These are phyloP conservation scores for Somateria mollissima DNA, from an alignment of 2,797 vertebrate genomes.

Conservation along the genomic window DNA sequence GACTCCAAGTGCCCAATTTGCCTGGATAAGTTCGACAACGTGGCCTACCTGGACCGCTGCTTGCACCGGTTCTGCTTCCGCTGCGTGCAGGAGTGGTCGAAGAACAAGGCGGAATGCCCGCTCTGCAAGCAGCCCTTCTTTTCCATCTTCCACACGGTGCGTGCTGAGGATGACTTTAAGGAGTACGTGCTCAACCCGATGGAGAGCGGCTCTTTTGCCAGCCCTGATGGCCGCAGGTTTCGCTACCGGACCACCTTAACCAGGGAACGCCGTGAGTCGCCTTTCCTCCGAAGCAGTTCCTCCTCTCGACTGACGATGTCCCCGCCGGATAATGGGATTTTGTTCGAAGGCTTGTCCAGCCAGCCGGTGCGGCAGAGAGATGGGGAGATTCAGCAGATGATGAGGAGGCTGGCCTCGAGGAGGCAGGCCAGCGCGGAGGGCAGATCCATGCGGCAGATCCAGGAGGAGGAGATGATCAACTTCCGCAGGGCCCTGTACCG, in stretches of 20 bases:
- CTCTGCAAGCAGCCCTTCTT: conserved; percentile 94
- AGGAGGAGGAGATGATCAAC: conserved; percentile 88
- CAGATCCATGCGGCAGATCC: conserved; percentile 78
- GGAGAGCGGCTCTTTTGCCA: conserved; percentile 85
- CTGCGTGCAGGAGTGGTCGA: conserved; percentile 96
- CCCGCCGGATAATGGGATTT: conserved; percentile 85
- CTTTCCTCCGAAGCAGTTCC: conserved; percentile 54
- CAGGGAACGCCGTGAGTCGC: conserved; percentile 74
- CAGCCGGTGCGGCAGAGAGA: conserved; percentile 72
- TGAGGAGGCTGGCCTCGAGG: conserved; percentile 82
- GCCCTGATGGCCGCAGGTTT: conserved; percentile 85
- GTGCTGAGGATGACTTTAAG: conserved; percentile 91
- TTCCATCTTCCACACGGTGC: conserved; percentile 93
- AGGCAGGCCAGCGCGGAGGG: conserved; percentile 84
- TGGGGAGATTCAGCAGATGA: conserved; percentile 83
- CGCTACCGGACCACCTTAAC: conserved; percentile 91
- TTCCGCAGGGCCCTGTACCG: conserved; percentile 93
- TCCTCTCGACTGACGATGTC: conserved; percentile 76
- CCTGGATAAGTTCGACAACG: conserved; percentile 91
- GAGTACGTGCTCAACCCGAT: conserved; percentile 85
- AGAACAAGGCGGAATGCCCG: conserved; percentile 96
- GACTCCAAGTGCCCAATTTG: conserved; percentile 98
- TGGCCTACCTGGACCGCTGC: conserved; percentile 90
- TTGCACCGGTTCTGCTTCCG: conserved; percentile 95
- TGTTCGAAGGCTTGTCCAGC: conserved; percentile 84